Base-by-base conservation (phyloP, 1,140 invertebrate species). In the Sarcophaga bullata region DNA sequence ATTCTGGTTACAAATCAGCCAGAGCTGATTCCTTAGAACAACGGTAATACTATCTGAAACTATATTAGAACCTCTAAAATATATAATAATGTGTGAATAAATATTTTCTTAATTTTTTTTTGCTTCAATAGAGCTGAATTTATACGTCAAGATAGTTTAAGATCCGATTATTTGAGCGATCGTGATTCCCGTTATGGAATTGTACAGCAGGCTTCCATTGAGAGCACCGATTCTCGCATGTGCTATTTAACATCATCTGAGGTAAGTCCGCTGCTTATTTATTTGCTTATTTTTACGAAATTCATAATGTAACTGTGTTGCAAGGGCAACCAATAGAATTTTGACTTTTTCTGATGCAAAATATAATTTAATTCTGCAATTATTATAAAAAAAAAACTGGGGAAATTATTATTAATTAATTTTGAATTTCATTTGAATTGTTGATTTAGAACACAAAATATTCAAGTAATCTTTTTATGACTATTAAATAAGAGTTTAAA, bases 181-280 rank as follows among this genome's bases (percentile, higher is more conserved):
- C 93, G 96, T 81, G 96, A 97, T 86, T 94, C 95, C 25, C 94
- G 96, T 83, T 97, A 96, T 91, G 94, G 95, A 84, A 96, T 97
- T 90, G 95, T 97, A 85, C 96, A 97, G 91, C 97, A 98, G 91
- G 96, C 96, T 62, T 98, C 96, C 80, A 94, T 98, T 78, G 96
- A 98, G 88, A 97, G 96, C 91, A 96, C 96, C 17, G 97, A 98
- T 92, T 97, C 96, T 80, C 93, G 96, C 85, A 94, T 97, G 81
- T 97, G 96, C 91, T 98, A 98, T 92, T 93, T 98, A 88, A 98
- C 97, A 84, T 98, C 96, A 81, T 98, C 97, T 85, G 97, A 98
- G 96, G 97, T 98, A 92, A 96, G 96, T 93, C 73, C 25, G 25
- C 25, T 37, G 25, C 4, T 37, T 37, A 4, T 37, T 37, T 37